These are phyloP conservation scores for Cinclus cinclus DNA, from an alignment of 2,113 vertebrate species.

Conservation along the genomic window DNA sequence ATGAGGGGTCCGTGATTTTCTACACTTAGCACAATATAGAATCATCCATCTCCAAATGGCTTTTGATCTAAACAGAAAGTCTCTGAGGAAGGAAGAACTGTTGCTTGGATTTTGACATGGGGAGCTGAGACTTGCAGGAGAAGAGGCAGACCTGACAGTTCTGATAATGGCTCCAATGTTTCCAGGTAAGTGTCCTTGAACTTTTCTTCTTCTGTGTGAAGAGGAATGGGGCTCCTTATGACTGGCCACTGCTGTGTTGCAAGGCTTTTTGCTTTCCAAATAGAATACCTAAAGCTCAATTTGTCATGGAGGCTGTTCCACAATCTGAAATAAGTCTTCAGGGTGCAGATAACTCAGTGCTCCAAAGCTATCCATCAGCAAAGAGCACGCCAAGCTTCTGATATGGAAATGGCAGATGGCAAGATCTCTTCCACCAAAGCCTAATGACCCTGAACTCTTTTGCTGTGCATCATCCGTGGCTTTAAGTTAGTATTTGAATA, in stretches of 20 bases:
- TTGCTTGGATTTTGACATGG: background rate
- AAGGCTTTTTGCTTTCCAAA: background rate
- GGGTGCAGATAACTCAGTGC: background rate
- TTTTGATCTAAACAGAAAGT: background rate
- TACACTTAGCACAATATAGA: background rate
- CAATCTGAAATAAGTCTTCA: background rate
- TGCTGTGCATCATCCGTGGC: background rate
- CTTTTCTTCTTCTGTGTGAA: background rate
- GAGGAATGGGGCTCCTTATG: background rate
- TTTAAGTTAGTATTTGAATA: background rate
- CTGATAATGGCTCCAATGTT: background rate
- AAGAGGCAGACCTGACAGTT: background rate
- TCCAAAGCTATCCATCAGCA: background rate
- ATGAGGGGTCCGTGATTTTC: background rate
- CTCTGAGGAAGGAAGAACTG: background rate
- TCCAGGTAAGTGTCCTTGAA: background rate
- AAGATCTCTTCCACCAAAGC: background rate
- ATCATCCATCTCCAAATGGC: background rate
- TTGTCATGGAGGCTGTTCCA: background rate
- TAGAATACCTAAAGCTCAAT: background rate
- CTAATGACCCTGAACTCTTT: background rate
- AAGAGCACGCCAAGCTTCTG: background rate
- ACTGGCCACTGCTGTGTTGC: background rate
- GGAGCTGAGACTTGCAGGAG: background rate
- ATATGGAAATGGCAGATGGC: background rate